Evolutionary conservation across 2,888 invertebrate species (phyloP), one percentile per base, ranked within the genome.

Genomic region (Resseliella maxima): DNA sequence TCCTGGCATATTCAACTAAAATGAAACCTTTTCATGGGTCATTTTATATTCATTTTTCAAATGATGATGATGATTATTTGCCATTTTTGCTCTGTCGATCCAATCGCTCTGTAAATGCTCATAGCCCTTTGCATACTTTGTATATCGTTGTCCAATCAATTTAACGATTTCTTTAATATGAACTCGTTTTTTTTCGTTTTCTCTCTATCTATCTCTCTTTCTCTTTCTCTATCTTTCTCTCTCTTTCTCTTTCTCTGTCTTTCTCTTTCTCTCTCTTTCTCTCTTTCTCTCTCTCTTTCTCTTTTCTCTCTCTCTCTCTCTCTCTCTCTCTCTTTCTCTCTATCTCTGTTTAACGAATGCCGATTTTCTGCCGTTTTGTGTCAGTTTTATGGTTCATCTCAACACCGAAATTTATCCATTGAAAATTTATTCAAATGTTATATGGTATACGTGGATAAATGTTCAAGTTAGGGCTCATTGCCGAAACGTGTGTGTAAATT

Each of bases 31-130:
- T 72, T 72, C 72, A 72, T 72, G 72, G 72, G 72, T 27, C 35
- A 72, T 31, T 72, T 72, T 72, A 72, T 35, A 83, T 83, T 72
- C 83, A 38, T 83, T 83, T 83, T 83, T 83, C 38, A 83, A 83
- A 64, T 64, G 64, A 64, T 38, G 83, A 81, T 81, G 36, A 83
- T 83, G 83, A 83, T 83, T 83, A 83, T 83, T 83, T 72, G 21
- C 83, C n/a, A 38, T 83, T 83, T 83, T 83, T 24, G 0, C 38
- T 38, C n/a, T 83, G 1, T n/a, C 12, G 24, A 59, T 83, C n/a
- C 24, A 10, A 83, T 83, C 38, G 24, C 6, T 36, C 12, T 83
- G 18, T 24, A 27, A 24, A n/a, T n/a, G 41, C 5, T 38, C 38
- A 18, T 50, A 2, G 83, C n/a, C 38, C 8, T 38, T 38, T n/a